phyloP scores from a whole-genome alignment of 2,113 vertebrate species.

The Rhabdornis inornatus region DNA sequence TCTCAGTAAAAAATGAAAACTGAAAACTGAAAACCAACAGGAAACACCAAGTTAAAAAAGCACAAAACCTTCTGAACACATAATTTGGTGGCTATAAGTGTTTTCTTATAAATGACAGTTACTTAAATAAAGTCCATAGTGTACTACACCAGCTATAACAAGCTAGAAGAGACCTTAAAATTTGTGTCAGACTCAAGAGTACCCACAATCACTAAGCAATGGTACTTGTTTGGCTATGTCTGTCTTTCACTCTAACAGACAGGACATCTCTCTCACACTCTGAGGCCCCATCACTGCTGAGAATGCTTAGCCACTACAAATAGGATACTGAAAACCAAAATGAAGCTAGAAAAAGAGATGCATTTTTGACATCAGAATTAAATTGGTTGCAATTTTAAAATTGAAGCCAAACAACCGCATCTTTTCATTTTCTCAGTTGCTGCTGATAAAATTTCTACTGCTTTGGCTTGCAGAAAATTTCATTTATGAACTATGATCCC shows the following conservation, averaged over 20 bases:
- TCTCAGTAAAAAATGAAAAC: neutral
- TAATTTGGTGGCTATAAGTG: neutral
- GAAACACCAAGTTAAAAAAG: neutral
- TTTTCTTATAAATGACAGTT: neutral
- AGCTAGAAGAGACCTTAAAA: neutral
- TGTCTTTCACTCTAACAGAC: neutral
- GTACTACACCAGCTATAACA: neutral
- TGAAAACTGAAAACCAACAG: neutral
- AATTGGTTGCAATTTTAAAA: neutral
- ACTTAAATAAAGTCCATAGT: neutral
- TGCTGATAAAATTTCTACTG: neutral
- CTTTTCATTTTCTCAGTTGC: neutral
- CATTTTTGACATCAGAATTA: neutral
- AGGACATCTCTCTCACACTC: neutral
- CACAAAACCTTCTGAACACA: neutral
- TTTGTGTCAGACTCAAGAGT: neutral
- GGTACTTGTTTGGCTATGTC: rapidly evolving
- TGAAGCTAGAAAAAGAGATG: neutral
- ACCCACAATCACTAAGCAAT: neutral
- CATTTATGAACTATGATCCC: neutral
- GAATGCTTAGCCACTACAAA: neutral
- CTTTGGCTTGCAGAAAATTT: neutral
- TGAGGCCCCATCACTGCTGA: neutral
- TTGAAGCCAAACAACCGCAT: neutral
- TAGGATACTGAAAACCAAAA: neutral